These are phyloP conservation scores for Acomys russatus DNA, from an alignment of 2,797 vertebrate genomes.

Conservation along the genomic window DNA sequence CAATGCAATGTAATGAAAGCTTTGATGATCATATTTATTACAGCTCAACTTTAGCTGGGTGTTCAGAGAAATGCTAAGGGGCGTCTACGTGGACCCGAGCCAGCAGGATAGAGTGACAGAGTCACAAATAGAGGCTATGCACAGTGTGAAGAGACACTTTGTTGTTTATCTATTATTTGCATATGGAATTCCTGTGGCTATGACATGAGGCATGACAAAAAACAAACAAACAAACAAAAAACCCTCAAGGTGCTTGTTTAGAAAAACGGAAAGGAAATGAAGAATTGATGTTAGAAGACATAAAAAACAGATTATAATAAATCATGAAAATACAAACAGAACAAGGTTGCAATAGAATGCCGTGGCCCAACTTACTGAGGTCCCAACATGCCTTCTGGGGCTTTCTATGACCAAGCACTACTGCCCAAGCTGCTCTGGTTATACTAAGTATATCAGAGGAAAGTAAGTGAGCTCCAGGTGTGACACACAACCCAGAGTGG, in stretches of 20 bases:
- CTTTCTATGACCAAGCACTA: neutral
- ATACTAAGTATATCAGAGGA: neutral
- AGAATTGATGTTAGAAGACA: neutral
- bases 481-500: conserved; percentile 31
- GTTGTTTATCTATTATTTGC: neutral
- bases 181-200: neutral
- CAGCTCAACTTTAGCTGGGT: neutral
- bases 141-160: neutral
- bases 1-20: neutral
- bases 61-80: neutral
- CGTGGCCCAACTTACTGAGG: neutral
- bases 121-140: neutral
- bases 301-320: neutral
- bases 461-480: conserved; percentile 3
- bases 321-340: neutral
- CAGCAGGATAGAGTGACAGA: neutral
- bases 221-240: too few relatives aligned
- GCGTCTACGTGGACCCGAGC: neutral
- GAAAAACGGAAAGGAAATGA: neutral
- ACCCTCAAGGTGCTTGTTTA: neutral
- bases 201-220: neutral
- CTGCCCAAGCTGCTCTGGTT: neutral
- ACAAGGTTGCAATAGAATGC: neutral
- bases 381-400: neutral
- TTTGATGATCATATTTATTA: neutral